Percentiles rank a stretch among this genome's conserved stretches.
phyloP scores from a whole-genome alignment of 2,113 vertebrate species.

The Hiodon tergisus region DNA sequence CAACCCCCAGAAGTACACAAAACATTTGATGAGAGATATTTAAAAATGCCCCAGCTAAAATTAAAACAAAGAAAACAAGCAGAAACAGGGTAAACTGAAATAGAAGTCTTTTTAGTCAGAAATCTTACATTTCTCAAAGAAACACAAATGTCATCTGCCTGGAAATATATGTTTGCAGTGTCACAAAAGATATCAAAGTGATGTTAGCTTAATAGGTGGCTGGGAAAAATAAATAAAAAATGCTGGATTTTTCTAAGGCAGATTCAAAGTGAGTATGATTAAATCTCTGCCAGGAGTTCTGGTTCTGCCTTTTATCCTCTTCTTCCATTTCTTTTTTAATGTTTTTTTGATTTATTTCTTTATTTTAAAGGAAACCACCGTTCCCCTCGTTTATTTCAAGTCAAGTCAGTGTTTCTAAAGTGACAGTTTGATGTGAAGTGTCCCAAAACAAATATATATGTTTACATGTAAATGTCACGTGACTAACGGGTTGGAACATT shows the following conservation, averaged over 20 bases:
- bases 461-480: too few relatives aligned
- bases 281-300: background rate
- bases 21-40: background rate
- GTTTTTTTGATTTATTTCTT: background rate
- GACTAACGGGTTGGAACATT: too few relatives aligned
- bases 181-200: conserved; percentile 18
- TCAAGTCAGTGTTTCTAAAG: too few relatives aligned
- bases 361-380: background rate
- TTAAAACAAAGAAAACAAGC: background rate
- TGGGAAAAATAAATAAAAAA: background rate
- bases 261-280: conserved; percentile 2
- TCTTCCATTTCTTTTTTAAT: background rate
- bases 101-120: background rate
- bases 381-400: background rate
- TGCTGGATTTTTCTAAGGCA: background rate
- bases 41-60: background rate
- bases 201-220: conserved; percentile 10
- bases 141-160: background rate
- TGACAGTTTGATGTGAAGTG: too few relatives aligned
- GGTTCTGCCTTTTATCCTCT: background rate
- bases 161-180: background rate
- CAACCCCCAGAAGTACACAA: background rate
- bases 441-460: too few relatives aligned
- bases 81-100: background rate
- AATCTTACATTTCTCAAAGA: conserved; percentile 6